Percentiles rank a stretch among this genome's conserved stretches.
Conservation (phyloP, 2,888 invertebrate genomes). For the Criorhina ranunculi region DNA sequence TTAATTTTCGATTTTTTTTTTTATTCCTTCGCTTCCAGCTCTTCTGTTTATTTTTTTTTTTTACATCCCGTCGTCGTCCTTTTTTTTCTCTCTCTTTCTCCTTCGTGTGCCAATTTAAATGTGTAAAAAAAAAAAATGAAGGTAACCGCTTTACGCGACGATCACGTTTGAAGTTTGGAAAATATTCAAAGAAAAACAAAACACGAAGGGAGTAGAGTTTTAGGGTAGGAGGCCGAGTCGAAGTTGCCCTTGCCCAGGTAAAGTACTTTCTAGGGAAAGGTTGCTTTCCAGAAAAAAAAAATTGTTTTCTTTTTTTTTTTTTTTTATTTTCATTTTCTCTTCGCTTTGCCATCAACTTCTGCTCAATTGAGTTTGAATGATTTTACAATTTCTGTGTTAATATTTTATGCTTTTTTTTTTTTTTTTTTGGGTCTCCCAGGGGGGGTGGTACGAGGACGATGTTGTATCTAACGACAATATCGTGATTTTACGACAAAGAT, state of each 20-base stretch:
- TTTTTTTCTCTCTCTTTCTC: not conserved
- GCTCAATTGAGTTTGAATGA: constrained; percentile 72
- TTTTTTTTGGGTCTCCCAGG: not conserved
- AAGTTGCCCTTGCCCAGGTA: no score
- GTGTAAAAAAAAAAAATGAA: constrained; percentile 39
- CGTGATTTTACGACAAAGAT: constrained; percentile 62
- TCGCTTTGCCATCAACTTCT: constrained; percentile 51
- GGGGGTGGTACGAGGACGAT: not conserved
- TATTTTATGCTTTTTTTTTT: constrained; percentile 53
- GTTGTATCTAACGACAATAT: constrained; percentile 52
- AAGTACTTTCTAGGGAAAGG: no score
- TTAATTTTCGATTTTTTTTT: constrained; percentile 49
- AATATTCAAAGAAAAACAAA: constrained; percentile 16
- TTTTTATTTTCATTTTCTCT: constrained; percentile 20
- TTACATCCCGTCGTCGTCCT: not conserved
- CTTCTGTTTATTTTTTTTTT: constrained; percentile 29
- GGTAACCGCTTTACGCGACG: constrained; percentile 53
- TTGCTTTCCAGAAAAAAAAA: no score
- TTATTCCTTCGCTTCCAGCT: constrained; percentile 7
- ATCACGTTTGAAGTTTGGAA: constrained; percentile 56
- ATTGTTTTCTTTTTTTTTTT: not conserved
- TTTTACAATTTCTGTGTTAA: constrained; percentile 74
- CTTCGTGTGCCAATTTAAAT: constrained; percentile 28
- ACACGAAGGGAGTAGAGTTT: not conserved
- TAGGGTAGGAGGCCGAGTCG: not conserved